Evolutionary conservation across 2,113 vertebrate species (phyloP).

Genomic region (Dipodomys ordii): DNA sequence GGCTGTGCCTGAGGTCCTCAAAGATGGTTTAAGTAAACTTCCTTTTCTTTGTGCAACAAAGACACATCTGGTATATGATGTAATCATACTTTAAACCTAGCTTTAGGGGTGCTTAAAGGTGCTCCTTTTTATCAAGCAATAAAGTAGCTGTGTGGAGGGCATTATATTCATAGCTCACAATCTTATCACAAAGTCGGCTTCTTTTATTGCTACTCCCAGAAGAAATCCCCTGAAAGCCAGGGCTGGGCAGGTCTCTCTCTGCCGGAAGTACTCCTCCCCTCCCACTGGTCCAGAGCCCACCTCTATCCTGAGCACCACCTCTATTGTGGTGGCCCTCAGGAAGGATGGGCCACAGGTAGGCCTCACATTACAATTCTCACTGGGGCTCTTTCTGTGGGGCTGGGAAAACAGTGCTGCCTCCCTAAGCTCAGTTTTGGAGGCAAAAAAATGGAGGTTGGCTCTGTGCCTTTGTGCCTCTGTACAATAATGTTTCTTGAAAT

Average conservation of each 20-base stretch:
- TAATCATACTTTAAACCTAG: background rate
- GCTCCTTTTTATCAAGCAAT: background rate
- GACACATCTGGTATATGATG: background rate
- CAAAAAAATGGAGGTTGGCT: background rate
- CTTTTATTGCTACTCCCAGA: slow-evolving; percentile 10
- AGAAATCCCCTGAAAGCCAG: slow-evolving; percentile 32
- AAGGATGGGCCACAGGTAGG: background rate
- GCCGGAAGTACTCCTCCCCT: background rate
- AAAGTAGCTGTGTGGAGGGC: background rate
- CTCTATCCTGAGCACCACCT: no score
- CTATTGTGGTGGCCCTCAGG: background rate
- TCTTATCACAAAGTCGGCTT: slow-evolving; percentile 32
- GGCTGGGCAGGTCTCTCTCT: background rate
- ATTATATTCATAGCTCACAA: background rate
- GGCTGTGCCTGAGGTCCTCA: background rate
- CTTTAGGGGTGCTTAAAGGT: background rate
- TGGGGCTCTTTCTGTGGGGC: background rate
- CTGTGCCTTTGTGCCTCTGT: no score
- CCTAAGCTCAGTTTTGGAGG: background rate
- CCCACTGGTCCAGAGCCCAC: no score
- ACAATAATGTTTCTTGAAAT: no score
- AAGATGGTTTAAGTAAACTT: background rate
- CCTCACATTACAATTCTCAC: background rate
- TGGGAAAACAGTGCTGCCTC: background rate
- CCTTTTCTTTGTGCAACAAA: background rate